phyloP scores from a whole-genome alignment of 2,113 vertebrate species.

The Rhinoptilus africanus region DNA sequence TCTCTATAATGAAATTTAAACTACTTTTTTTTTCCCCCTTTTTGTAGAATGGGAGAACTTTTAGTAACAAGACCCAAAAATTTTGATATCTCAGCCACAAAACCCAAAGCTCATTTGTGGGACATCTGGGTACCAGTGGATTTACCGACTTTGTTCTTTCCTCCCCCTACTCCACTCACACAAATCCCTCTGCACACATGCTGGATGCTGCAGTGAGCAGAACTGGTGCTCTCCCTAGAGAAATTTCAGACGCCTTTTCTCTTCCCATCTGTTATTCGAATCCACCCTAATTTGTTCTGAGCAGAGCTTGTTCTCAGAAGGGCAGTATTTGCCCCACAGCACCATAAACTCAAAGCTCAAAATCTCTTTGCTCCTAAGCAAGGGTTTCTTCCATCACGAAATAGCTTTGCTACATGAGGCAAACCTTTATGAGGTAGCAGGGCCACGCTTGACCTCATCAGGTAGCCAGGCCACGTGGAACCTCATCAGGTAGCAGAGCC shows the following conservation, averaged over 20 bases:
- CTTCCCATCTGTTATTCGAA: neutral
- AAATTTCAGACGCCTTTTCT: neutral
- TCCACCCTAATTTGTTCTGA: neutral
- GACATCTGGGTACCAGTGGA: neutral
- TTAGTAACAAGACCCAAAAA: neutral
- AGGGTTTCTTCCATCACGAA: neutral
- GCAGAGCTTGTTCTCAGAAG: neutral
- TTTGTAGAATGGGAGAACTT: neutral
- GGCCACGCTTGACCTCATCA: neutral
- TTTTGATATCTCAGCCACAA: neutral
- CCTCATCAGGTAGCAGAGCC: neutral
- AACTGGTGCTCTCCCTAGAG: neutral
- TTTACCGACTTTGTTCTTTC: neutral
- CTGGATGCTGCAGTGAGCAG: neutral
- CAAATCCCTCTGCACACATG: neutral
- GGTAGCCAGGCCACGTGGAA: neutral
- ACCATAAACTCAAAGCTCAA: neutral
- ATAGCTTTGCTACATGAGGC: rapidly evolving
- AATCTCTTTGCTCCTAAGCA: neutral
- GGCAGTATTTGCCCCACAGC: neutral
- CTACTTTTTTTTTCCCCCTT: neutral
- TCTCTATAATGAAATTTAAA: neutral
- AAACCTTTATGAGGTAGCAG: neutral
- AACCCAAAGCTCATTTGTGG: neutral
- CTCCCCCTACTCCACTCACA: neutral